phyloP scores from a whole-genome alignment of 2,113 vertebrate species.

The Hippocampus mohnikei region DNA sequence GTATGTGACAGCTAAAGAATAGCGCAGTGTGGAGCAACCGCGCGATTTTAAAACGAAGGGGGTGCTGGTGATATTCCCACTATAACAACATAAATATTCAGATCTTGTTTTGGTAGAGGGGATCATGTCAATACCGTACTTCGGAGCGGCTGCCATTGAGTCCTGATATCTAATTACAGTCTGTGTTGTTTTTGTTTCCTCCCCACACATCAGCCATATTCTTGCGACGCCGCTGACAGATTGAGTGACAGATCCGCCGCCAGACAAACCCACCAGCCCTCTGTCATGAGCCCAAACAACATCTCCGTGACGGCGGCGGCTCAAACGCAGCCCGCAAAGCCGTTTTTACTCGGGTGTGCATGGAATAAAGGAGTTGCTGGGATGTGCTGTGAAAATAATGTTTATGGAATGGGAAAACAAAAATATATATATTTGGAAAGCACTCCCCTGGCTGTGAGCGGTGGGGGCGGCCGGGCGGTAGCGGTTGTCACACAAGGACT shows the following conservation, averaged over 20 bases:
- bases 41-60: slow-evolving; percentile 26
- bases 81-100: slow-evolving; percentile 63
- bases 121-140: slow-evolving; percentile 12
- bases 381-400: background rate
- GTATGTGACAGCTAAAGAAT: too few species aligned
- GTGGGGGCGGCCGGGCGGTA: too few species aligned
- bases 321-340: slow-evolving; percentile 1
- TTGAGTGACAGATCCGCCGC: slow-evolving; percentile 51
- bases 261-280: slow-evolving; percentile 37
- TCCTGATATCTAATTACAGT: slow-evolving; percentile 51
- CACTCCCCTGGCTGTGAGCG: too few species aligned
- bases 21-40: background rate
- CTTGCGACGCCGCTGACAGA: slow-evolving; percentile 47
- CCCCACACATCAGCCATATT: slow-evolving; percentile 52
- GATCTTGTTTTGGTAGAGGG: slow-evolving; percentile 33
- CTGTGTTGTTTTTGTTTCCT: slow-evolving; percentile 49
- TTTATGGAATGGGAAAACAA: background rate
- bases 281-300: slow-evolving; percentile 47
- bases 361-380: slow-evolving; percentile 6
- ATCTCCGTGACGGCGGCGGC: slow-evolving; percentile 54
- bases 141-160: slow-evolving; percentile 2
- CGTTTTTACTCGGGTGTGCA: slow-evolving; percentile 6
- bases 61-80: slow-evolving; percentile 43
- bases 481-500: too few species aligned
- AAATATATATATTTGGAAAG: too few species aligned